Conservation (phyloP, 2,797 vertebrate genomes). For the Sebastes jordani region DNA sequence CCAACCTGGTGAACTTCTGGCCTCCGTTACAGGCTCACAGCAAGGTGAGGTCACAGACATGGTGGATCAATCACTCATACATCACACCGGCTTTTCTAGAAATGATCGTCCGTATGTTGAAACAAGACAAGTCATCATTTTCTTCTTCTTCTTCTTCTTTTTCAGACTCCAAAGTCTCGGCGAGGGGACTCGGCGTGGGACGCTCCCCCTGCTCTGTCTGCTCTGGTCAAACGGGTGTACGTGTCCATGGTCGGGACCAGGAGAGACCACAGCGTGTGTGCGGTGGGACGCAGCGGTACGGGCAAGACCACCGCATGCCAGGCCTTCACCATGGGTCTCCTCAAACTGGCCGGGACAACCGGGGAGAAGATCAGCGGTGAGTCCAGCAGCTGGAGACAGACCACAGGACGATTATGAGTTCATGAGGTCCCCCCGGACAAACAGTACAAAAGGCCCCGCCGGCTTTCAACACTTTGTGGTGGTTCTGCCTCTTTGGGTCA, state of each 20-base stretch:
- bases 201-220: slow-evolving; percentile 80
- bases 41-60: slow-evolving; percentile 65
- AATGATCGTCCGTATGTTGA: no score
- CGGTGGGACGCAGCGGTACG: slow-evolving; percentile 87
- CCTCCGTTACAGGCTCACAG: slow-evolving; percentile 61
- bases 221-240: slow-evolving; percentile 86
- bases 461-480: background rate
- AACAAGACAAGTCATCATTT: no score
- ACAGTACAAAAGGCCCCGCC: background rate
- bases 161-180: slow-evolving; percentile 69
- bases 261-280: slow-evolving; percentile 88
- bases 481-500: background rate
- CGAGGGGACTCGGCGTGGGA: slow-evolving; percentile 77
- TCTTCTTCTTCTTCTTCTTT: no score
- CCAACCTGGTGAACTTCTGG: slow-evolving; percentile 84
- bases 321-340: slow-evolving; percentile 84
- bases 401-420: background rate
- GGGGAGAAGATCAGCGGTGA: slow-evolving; percentile 78
- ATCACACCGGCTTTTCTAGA: no score
- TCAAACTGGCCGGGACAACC: slow-evolving; percentile 82
- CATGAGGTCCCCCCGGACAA: background rate
- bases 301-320: slow-evolving; percentile 88
- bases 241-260: slow-evolving; percentile 84
- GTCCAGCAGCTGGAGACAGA: background rate
- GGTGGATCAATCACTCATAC: no score